A percentile compares a stretch with the other conserved stretches of the same genome.
Conservation (phyloP, 1,140 invertebrate genomes). For the Coenobita brevimanus region DNA sequence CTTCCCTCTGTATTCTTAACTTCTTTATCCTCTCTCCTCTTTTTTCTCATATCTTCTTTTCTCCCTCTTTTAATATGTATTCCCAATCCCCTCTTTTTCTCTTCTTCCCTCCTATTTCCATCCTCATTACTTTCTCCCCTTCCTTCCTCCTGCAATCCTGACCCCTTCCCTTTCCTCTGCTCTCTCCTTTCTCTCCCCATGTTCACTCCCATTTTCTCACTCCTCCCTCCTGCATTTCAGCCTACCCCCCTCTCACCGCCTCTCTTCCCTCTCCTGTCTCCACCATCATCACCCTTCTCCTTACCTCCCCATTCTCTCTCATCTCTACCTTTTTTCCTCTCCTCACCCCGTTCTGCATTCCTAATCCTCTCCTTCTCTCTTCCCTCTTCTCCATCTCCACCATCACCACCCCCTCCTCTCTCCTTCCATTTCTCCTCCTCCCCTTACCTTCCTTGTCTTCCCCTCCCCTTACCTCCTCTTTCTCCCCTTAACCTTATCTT, state of each 20-base stretch:
- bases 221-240: background rate
- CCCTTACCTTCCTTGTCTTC: too few species aligned
- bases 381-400: too few species aligned
- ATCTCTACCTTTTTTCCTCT: too few species aligned
- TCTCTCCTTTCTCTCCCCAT: background rate
- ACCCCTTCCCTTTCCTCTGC: background rate
- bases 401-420: background rate
- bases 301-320: too few species aligned
- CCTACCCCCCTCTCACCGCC: background rate
- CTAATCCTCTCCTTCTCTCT: too few species aligned
- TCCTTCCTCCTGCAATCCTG: background rate
- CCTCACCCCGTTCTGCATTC: too few species aligned
- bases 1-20: background rate
- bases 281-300: too few species aligned
- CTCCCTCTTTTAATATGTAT: background rate
- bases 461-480: too few species aligned
- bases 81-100: background rate
- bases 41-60: background rate
- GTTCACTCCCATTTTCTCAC: background rate
- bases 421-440: background rate
- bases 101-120: background rate
- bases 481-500: too few species aligned
- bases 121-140: constrained; percentile 18
- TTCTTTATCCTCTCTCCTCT: background rate
- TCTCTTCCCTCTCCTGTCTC: background rate